A percentile compares a stretch with the other conserved stretches of the same genome.
phyloP scores from a whole-genome alignment of 2,888 invertebrate genomes.

The Tupiocoris notatus region DNA sequence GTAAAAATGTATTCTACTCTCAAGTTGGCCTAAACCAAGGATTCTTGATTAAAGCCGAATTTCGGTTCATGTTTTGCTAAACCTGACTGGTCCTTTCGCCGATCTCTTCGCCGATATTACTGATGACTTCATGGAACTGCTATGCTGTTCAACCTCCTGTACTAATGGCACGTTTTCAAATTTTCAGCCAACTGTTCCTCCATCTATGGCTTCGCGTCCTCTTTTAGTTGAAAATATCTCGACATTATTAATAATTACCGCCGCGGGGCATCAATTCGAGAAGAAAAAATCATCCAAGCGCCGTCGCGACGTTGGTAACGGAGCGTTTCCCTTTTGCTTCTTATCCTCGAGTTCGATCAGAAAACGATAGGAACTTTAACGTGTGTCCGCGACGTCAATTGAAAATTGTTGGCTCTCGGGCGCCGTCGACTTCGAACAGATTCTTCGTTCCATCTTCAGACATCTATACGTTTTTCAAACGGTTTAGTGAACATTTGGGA shows the following conservation, averaged over 20 bases:
- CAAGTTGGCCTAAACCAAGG: too few relatives aligned
- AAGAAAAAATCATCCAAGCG: neutral
- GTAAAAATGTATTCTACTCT: too few relatives aligned
- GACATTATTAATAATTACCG: neutral
- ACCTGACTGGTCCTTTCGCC: too few relatives aligned
- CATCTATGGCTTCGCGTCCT: neutral
- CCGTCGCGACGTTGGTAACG: neutral
- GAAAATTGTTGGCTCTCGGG: neutral
- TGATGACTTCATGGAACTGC: neutral
- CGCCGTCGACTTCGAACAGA: neutral
- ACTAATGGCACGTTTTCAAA: neutral
- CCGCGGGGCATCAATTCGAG: neutral
- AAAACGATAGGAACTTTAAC: neutral
- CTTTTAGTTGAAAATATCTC: neutral
- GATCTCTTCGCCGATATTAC: neutral
- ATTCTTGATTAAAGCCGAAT: too few relatives aligned
- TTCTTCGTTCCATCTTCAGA: neutral
- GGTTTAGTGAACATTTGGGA: neutral
- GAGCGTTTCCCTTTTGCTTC: neutral
- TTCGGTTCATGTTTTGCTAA: too few relatives aligned
- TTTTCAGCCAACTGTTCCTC: neutral
- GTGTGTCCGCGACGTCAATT: neutral
- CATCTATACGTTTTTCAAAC: too few relatives aligned
- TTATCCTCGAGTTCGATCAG: neutral
- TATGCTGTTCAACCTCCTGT: neutral